Base-by-base conservation (phyloP, 2,888 invertebrate genomes). In the Cantharis flavilabris region DNA sequence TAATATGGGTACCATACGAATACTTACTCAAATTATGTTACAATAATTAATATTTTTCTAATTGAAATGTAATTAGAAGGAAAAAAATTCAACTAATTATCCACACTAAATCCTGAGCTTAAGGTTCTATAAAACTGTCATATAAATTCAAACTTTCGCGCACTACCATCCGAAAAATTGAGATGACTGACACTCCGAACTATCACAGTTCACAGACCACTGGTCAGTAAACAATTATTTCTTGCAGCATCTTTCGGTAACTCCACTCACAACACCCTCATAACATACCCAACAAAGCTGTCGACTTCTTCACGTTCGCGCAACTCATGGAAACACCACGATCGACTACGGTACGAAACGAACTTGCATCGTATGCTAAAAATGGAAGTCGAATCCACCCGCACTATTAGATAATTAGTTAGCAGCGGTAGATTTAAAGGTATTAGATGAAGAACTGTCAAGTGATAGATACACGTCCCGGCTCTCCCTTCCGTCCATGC, bases 361-460 rank as follows among this genome's bases (percentile, higher is more conserved):
- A 80, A 76, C 76, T 65, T 63, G 72, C 65, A 77, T 80, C 86
- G 86, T 83, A 80, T 74, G 76, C 83, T 82, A 83, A 84, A 85
- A 84, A 85, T 85, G 85, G 84, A 83, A 85, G 82, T 81, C 79
- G 77, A 80, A 80, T 81, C 84, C 83, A 84, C 84, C 85, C 84
- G 82, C 83, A 76, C 76, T 80, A 78, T 81, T 79, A 80, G 73
- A 80, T 81, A 81, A 81, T 81, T 81, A 77, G 76, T 28, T 71
- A 71, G 77, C 70, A 76, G 72, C 75, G 76, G 76, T 72, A 71
- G 78, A 67, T 80, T 80, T 75, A 64, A 76, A 72, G 78, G 78
- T 67, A 80, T 77, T 75, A n/a, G n/a, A 49, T 49, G 49, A 76
- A 70, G 28, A 79, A 14, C 65, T 67, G 65, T 67, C 65, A 67